Conservation (phyloP, 2,113 vertebrate genomes). For the Aviceda subcristata region DNA sequence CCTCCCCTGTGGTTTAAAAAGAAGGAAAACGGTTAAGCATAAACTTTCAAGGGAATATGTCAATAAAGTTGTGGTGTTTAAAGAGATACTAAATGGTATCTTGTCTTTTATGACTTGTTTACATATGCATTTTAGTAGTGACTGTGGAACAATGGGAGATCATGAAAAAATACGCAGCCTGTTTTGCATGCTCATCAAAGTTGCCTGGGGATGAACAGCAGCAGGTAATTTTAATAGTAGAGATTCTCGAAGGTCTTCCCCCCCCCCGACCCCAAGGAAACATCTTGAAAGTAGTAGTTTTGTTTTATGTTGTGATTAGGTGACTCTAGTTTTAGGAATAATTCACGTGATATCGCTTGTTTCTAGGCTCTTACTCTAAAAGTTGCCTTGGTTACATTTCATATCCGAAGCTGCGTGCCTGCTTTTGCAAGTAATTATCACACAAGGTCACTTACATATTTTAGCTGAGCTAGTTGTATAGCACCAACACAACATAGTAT, state of each 20-base stretch:
- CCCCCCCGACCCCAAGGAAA: not conserved
- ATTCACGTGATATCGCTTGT: accelerated
- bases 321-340: not conserved
- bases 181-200: not conserved
- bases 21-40: not conserved
- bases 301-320: accelerated
- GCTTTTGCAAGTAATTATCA: not conserved
- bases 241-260: not conserved
- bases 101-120: not conserved
- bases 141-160: not conserved
- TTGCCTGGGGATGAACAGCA: not conserved
- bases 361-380: not conserved
- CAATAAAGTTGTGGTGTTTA: not conserved
- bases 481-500: accelerated
- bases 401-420: not conserved
- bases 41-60: accelerated
- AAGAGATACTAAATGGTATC: accelerated
- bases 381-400: accelerated
- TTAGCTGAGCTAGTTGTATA: slow-evolving; percentile 5
- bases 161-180: not conserved
- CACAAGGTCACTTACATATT: not conserved
- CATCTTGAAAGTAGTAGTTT: accelerated
- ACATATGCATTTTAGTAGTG: accelerated
- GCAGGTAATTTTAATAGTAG: not conserved
- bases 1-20: not conserved